A percentile compares a stretch with the other conserved stretches of the same genome.
These are phyloP conservation scores for Bucco capensis DNA, from an alignment of 2,113 vertebrate species.

Conservation along the genomic window DNA sequence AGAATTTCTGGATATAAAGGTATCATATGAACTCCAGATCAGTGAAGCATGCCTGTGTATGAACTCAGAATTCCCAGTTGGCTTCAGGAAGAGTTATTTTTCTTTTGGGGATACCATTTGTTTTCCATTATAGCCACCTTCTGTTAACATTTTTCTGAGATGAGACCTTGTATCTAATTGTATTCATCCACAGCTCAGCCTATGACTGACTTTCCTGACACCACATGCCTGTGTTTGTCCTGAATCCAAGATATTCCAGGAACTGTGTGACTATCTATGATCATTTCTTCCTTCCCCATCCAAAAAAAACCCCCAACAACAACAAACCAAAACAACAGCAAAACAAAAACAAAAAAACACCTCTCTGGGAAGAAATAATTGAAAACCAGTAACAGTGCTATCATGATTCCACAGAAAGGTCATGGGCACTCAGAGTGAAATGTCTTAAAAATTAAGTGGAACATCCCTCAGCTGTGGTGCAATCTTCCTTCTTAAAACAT, in stretches of 20 bases:
- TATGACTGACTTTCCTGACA: conserved; percentile 48
- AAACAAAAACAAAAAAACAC: not conserved
- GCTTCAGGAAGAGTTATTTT: conserved; percentile 47
- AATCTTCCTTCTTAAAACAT: not conserved
- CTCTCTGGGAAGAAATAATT: not conserved
- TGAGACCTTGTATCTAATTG: conserved; percentile 48
- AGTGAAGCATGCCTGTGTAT: conserved; percentile 28
- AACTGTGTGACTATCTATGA: not conserved
- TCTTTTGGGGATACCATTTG: conserved; percentile 57
- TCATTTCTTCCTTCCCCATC: not conserved
- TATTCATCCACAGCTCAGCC: conserved; percentile 18
- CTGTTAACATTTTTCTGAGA: conserved; percentile 60
- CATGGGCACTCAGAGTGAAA: not conserved
- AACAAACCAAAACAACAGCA: not conserved
- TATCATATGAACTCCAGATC: conserved; percentile 34
- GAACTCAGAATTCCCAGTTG: conserved; percentile 57
- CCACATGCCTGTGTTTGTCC: not conserved
- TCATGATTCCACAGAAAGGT: not conserved
- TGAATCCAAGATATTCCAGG: conserved; percentile 29
- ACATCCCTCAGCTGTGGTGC: not conserved
- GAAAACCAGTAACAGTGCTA: not conserved
- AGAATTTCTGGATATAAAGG: conserved; percentile 23
- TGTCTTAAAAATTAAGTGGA: not conserved
- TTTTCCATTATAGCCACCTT: conserved; percentile 58
- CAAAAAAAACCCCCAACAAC: not conserved